A percentile compares a stretch with the other conserved stretches of the same genome.
Conservation (phyloP, 2,113 vertebrate genomes). For the Pycnonotus jocosus region DNA sequence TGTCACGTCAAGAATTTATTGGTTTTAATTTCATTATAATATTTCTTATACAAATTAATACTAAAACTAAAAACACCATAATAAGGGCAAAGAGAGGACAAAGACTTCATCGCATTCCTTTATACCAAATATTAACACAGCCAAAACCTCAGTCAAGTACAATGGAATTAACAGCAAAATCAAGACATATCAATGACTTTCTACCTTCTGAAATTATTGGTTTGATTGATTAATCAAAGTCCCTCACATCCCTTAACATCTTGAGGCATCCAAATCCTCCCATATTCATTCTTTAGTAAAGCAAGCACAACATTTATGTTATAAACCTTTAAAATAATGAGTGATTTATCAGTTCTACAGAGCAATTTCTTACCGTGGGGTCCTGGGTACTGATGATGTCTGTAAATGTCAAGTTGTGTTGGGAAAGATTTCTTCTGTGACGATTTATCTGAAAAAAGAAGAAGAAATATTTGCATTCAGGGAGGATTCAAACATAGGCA, state of each 20-base stretch:
- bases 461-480: background rate
- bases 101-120: background rate
- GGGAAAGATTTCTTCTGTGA: conserved; percentile 90
- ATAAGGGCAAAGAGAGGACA: background rate
- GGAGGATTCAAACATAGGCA: background rate
- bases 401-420: conserved; percentile 72
- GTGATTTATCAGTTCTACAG: background rate
- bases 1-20: background rate
- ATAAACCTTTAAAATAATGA: background rate
- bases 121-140: background rate
- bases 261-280: background rate
- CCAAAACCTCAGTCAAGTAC: background rate
- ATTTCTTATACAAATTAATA: background rate
- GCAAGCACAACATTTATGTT: background rate
- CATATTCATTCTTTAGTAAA: background rate
- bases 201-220: background rate
- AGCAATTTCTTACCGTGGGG: conserved; percentile 65
- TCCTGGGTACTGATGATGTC: conserved; percentile 65
- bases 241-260: background rate
- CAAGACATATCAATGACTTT: background rate
- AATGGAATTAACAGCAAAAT: background rate
- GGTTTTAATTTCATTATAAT: background rate
- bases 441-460: conserved; percentile 72
- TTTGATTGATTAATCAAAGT: conserved; percentile 26
- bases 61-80: background rate